Evolutionary conservation across 2,888 invertebrate species (phyloP), one percentile per base, ranked within the genome.

Genomic region (Cylindroiulus punctatus): DNA sequence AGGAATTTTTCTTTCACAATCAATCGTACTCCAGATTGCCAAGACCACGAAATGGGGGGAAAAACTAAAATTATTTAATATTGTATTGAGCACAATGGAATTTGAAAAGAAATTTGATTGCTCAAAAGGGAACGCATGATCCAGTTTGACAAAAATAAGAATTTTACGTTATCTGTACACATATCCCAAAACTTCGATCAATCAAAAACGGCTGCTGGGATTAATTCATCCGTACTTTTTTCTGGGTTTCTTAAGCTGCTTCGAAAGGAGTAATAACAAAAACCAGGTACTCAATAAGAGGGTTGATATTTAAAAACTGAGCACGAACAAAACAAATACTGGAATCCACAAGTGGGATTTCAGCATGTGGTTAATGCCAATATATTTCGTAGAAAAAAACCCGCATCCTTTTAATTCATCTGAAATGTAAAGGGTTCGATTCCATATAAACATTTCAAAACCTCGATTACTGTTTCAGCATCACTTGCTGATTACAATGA

Each of bases 81-180:
- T 22, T 10, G 47, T 10, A 47, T 47, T 7, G 4, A 4, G 10
- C 0, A 26, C n/a, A 22, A 65, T 22, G 26, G 4, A 1, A 65
- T 57, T 57, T 57, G n/a, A 65, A 26, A 65, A 26, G 22, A 65
- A 22, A n/a, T 65, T 65, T 65, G 65, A 65, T 65, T 65, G 26
- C 22, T 26, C 19, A 65, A 5, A 22, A 65, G 7, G 5, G 22
- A 65, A 8, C 10, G 26, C 22, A 26, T 52, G 19, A 52, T 52
- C 52, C 52, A 19, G 47, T 17, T n/a, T 52, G 19, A 52, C 26
- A 65, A 65, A 65, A 65, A 65, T n/a, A 22, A 4, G 8, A 65
- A 65, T 65, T 65, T 26, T 22, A 65, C 26, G 10, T 65, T 26
- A 65, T 65, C 65, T 65, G 22, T 57, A n/a, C 19, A 22, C 57